Evolutionary conservation across 1,140 invertebrate species (phyloP), one percentile per base, ranked within the genome.

Genomic region (Branchinecta lindahli): DNA sequence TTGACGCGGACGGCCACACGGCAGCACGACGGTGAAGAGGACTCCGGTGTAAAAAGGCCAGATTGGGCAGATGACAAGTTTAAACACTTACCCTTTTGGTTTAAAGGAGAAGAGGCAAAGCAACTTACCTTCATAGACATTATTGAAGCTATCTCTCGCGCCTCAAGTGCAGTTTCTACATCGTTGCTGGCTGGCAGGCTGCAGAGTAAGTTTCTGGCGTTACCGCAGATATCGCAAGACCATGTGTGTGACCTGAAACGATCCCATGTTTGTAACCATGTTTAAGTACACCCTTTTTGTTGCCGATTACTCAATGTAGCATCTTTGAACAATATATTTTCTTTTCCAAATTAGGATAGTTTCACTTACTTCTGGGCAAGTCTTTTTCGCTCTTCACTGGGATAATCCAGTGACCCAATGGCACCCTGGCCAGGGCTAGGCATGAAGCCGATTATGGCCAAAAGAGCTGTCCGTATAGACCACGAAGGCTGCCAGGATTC

Each of bases 401-500:
- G 85, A 75, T 94, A 96, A 77, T 96, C 91, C 15, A 96, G 78
- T 12, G 92, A 91, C 4, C 92, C 94, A 71, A 96, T 90, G 6
- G 92, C 93, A 12, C 92, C 92, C 75, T 86, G 86, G 66, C 89
- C 88, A 69, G 86, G 84, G 44, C 91, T 92, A 8, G 92, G 92
- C 91, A 98, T 94, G 78, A 97, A 97, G 9, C 90, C 89, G 74
- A 96, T 95, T 21, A 98, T 82, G 21, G 94, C 94, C 67, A 96
- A 79, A 46, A 97, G 79, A 46, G 94, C 94, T 67, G 94, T 98
- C 70, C 94, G 83, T 72, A 97, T 94, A 66, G 92, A 95, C 94
- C 94, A 97, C 15, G 91, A 94, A 66, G 94, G 94, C 75, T 94
- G 90, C 94, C 94, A 98, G 15, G 91, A 94, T 80, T 97, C 94